These are phyloP conservation scores for Sabatieria punctata DNA, from an alignment of 2,888 invertebrate genomes.

Conservation along the genomic window DNA sequence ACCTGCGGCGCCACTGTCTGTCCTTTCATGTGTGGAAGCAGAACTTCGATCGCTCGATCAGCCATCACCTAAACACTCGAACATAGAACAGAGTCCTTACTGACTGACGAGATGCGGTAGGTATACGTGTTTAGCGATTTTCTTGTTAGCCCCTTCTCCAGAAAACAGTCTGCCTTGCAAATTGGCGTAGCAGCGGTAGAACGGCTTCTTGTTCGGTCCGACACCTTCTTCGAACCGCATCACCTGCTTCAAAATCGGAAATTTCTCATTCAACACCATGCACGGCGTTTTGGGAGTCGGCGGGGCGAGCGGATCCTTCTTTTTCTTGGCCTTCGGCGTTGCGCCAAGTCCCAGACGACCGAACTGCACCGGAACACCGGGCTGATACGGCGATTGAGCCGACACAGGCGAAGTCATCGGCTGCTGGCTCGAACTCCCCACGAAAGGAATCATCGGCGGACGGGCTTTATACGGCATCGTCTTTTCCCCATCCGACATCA, in stretches of 20 bases:
- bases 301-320: not conserved
- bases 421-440: too few relatives aligned
- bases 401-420: too few relatives aligned
- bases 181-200: not conserved
- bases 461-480: too few relatives aligned
- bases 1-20: too few relatives aligned
- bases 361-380: too few relatives aligned
- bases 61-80: not conserved
- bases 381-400: too few relatives aligned
- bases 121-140: slow-evolving; percentile 4
- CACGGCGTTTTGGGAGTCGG: not conserved
- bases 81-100: not conserved
- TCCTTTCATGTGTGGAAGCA: not conserved
- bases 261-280: not conserved
- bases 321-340: not conserved
- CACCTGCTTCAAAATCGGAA: not conserved
- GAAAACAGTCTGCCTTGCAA: not conserved
- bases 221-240: not conserved
- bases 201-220: not conserved
- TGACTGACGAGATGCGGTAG: not conserved
- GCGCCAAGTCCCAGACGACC: not conserved
- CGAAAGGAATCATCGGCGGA: too few relatives aligned
- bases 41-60: not conserved
- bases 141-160: slow-evolving; percentile 3
- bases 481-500: too few relatives aligned